phyloP scores from a whole-genome alignment of 2,113 vertebrate species.

The Burhinus oedicnemus region DNA sequence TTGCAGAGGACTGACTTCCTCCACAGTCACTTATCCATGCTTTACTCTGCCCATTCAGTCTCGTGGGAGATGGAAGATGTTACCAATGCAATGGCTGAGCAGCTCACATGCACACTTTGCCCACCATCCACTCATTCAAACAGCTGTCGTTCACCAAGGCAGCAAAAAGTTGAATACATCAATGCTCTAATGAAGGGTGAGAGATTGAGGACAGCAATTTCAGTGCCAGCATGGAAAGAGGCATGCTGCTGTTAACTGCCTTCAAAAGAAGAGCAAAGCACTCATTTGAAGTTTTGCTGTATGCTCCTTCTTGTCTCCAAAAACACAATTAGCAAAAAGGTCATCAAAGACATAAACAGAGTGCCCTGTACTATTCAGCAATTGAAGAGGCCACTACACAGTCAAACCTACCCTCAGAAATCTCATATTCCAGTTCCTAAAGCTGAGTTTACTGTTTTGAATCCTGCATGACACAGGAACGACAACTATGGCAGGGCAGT shows the following conservation, averaged over 20 bases:
- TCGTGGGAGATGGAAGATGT: not conserved
- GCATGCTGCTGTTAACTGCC: not conserved
- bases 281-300: not conserved
- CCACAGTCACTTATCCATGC: not conserved
- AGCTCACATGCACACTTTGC: not conserved
- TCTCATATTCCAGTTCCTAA: not conserved
- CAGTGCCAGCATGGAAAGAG: not conserved
- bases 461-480: not conserved
- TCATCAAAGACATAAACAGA: not conserved
- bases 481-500: not conserved
- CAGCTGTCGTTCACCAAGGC: not conserved
- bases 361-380: not conserved
- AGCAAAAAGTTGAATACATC: not conserved
- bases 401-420: not conserved
- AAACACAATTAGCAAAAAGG: not conserved
- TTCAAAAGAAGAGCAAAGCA: not conserved
- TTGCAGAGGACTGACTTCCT: not conserved
- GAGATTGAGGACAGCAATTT: not conserved
- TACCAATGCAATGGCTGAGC: not conserved
- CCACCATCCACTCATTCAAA: not conserved
- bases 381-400: not conserved
- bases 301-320: not conserved
- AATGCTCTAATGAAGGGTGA: not conserved
- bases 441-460: not conserved
- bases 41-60: not conserved